Evolutionary conservation across 2,797 vertebrate species (phyloP).

Genomic region (Parambassis ranga): DNA sequence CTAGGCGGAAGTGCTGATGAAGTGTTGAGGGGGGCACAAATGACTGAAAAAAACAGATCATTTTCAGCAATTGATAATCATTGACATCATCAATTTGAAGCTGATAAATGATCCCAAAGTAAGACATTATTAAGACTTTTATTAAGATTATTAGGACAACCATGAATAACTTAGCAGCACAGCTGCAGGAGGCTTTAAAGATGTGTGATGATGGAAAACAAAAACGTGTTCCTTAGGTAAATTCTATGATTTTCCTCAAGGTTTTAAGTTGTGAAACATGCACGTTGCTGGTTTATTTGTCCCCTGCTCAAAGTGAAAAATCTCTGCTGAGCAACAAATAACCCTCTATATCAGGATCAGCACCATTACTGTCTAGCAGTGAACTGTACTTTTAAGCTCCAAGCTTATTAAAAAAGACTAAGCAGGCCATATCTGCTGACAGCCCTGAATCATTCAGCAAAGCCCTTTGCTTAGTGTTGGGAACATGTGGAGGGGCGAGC

Average conservation of each 20-base stretch:
- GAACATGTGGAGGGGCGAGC: slow-evolving; percentile 9
- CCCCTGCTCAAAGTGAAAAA: slow-evolving; percentile 17
- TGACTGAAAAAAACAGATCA: background rate
- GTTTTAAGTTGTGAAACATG: slow-evolving; percentile 42
- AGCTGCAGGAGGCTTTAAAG: background rate
- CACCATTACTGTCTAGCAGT: slow-evolving; percentile 35
- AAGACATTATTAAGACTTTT: slow-evolving; percentile 3
- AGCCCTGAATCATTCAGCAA: slow-evolving; percentile 23
- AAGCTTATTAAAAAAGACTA: slow-evolving; percentile 65
- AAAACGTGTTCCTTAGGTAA: slow-evolving; percentile 1
- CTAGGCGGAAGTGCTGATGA: slow-evolving; percentile 57
- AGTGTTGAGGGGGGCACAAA: slow-evolving; percentile 27
- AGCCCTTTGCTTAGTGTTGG: slow-evolving; percentile 11
- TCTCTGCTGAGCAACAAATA: slow-evolving; percentile 36
- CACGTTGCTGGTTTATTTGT: slow-evolving; percentile 29
- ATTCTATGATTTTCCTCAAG: slow-evolving; percentile 9
- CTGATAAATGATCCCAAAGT: slow-evolving; percentile 18
- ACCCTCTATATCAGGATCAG: slow-evolving; percentile 43
- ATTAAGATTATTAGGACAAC: too few relatives aligned
- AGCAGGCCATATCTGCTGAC: slow-evolving; percentile 19
- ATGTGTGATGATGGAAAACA: background rate
- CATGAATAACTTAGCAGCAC: background rate
- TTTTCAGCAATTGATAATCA: slow-evolving; percentile 18
- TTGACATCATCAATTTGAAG: slow-evolving; percentile 32
- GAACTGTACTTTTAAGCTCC: slow-evolving; percentile 19